These are phyloP conservation scores for Drosophila longiperda DNA, from an alignment of 2,888 invertebrate species.

Conservation along the genomic window DNA sequence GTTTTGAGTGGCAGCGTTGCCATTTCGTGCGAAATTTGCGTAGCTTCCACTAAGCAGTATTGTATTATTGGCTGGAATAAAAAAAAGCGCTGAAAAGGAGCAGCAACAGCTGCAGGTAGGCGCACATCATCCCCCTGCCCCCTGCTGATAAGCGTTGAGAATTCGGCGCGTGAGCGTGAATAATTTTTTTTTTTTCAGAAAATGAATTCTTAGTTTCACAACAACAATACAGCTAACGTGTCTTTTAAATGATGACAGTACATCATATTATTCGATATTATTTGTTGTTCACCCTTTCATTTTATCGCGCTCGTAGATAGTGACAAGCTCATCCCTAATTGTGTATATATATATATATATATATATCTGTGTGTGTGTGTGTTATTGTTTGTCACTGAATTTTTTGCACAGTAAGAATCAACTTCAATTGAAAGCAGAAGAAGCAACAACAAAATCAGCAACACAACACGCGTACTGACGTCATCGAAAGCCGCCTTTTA, in stretches of 20 bases:
- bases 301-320: not conserved
- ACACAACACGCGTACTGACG: conserved; percentile 39
- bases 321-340: conserved; percentile 27
- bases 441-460: conserved; percentile 5
- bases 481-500: conserved; percentile 51
- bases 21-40: conserved; percentile 64
- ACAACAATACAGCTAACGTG: not conserved
- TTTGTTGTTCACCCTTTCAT: not conserved
- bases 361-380: conserved; percentile 8
- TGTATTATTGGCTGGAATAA: conserved; percentile 26
- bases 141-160: conserved; percentile 9
- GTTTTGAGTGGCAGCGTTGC: conserved; percentile 66
- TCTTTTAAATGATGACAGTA: not conserved
- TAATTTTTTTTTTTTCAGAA: not conserved
- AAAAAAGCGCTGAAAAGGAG: conserved; percentile 23
- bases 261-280: not conserved
- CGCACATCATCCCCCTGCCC: conserved; percentile 24
- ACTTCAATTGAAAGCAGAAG: conserved; percentile 24
- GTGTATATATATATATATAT: conserved; percentile 13
- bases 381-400: conserved; percentile 63
- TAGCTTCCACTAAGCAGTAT: conserved; percentile 28
- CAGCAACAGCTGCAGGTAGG: conserved; percentile 39
- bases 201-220: not conserved
- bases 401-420: conserved; percentile 48
- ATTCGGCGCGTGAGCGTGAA: conserved; percentile 30